phyloP scores from a whole-genome alignment of 2,797 vertebrate genomes.

The Eutrigla gurnardus region DNA sequence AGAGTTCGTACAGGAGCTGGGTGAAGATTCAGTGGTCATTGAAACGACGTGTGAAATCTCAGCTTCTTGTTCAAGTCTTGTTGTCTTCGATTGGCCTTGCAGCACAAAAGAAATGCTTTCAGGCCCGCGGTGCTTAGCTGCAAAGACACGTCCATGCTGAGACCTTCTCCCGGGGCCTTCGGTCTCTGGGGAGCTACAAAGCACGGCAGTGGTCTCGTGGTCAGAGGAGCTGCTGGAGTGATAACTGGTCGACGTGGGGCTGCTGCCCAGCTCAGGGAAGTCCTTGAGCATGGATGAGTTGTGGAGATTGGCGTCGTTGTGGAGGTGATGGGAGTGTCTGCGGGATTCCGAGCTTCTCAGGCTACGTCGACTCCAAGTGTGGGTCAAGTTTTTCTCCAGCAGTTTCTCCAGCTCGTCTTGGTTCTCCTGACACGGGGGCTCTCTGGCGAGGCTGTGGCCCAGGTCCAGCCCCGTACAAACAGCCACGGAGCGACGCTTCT shows the following conservation, averaged over 20 bases:
- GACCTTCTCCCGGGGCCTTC: constrained; percentile 36
- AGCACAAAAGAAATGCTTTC: constrained; percentile 57
- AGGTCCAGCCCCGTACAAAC: constrained; percentile 78
- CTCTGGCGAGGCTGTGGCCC: constrained; percentile 61
- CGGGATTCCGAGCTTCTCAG: constrained; percentile 72
- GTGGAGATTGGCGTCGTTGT: constrained; percentile 45
- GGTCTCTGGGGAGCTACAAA: constrained; percentile 74
- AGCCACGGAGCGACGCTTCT: constrained; percentile 85
- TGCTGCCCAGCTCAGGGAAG: constrained; percentile 78
- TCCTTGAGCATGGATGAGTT: constrained; percentile 49
- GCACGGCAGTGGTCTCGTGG: constrained; percentile 57
- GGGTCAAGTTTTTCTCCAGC: constrained; percentile 83
- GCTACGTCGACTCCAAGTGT: constrained; percentile 80
- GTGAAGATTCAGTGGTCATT: constrained; percentile 30
- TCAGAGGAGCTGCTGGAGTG: constrained; percentile 71
- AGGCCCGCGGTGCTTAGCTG: constrained; percentile 48
- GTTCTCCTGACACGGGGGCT: constrained; percentile 61
- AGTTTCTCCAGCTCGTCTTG: constrained; percentile 85
- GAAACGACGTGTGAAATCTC: constrained; percentile 40
- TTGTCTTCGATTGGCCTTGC: constrained; percentile 32
- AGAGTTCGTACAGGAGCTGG: constrained; percentile 42
- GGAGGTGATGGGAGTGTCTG: constrained; percentile 64
- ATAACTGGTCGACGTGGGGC: constrained; percentile 64
- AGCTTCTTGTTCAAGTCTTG: constrained; percentile 43
- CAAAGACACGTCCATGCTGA: constrained; percentile 45